phyloP scores from a whole-genome alignment of 2,888 invertebrate genomes.

The Apodemia hepburni region DNA sequence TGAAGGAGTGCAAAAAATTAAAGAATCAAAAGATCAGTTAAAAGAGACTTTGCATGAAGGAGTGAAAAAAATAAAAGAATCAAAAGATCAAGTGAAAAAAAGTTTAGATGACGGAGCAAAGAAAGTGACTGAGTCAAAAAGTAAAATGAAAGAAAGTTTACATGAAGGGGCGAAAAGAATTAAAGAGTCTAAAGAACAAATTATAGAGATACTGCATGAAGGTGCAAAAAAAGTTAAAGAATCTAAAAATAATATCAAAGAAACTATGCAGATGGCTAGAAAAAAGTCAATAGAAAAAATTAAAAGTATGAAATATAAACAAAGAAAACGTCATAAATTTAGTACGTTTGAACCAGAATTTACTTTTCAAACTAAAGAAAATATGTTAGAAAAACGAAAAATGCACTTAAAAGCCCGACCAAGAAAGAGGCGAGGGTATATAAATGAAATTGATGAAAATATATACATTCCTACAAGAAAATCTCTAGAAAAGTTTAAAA shows the following conservation, averaged over 20 bases:
- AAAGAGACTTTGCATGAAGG: no score
- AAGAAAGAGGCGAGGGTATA: not conserved
- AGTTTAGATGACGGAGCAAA: not conserved
- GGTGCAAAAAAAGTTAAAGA: no score
- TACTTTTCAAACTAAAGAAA: not conserved
- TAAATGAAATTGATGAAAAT: not conserved
- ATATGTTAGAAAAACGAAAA: not conserved
- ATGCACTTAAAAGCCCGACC: not conserved
- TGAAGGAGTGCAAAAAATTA: not conserved
- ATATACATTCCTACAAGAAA: not conserved
- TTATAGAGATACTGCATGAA: no score
- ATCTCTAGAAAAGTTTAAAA: not conserved
- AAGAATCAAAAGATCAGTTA: not conserved
- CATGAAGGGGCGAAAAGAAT: no score
- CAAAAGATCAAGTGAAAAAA: not conserved
- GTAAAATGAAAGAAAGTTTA: not conserved
- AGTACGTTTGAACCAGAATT: not conserved
- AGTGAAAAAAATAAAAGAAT: not conserved
- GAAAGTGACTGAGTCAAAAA: not conserved
- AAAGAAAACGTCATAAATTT: not conserved
- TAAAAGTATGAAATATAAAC: not conserved
- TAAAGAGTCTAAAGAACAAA: no score
- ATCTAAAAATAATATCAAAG: no score
- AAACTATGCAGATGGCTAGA: slow-evolving; percentile 3
- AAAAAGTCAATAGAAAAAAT: slow-evolving; percentile 4